Conservation (phyloP, 2,113 vertebrate genomes). For the Nycticorax nycticorax region DNA sequence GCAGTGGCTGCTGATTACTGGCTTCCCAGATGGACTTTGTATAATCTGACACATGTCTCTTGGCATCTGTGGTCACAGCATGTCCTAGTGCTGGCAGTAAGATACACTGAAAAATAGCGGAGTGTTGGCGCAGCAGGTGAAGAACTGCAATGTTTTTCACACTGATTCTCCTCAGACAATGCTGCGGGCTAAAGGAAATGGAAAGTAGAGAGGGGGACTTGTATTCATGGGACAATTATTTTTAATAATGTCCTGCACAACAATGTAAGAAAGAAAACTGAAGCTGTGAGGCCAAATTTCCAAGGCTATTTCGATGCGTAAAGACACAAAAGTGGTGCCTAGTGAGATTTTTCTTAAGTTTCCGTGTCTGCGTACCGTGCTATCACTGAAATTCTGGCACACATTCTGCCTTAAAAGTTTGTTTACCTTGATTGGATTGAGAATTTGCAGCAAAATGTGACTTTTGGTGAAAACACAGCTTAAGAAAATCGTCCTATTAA, state of each 20-base stretch:
- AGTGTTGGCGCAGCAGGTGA: not conserved
- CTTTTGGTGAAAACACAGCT: not conserved
- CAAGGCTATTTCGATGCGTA: not conserved
- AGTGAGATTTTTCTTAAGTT: not conserved
- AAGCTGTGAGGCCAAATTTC: not conserved
- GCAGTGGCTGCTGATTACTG: not conserved
- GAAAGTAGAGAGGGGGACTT: not conserved
- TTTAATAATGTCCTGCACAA: not conserved
- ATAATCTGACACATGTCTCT: not conserved
- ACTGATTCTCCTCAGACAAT: not conserved
- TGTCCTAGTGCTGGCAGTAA: conserved; percentile 4
- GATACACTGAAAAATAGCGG: not conserved
- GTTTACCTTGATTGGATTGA: not conserved
- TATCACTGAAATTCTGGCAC: not conserved
- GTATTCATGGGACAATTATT: not conserved
- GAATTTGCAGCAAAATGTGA: not conserved
- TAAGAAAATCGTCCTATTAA: not conserved
- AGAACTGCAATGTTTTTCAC: not conserved
- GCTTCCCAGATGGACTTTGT: conserved; percentile 26
- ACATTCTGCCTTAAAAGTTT: not conserved
- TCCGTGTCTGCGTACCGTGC: fast-evolving
- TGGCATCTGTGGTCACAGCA: conserved; percentile 56
- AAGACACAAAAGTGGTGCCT: not conserved
- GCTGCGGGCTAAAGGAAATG: not conserved
- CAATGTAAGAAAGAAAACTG: not conserved